These are phyloP conservation scores for Babyrousa celebensis DNA, from an alignment of 2,797 vertebrate species.

Conservation along the genomic window DNA sequence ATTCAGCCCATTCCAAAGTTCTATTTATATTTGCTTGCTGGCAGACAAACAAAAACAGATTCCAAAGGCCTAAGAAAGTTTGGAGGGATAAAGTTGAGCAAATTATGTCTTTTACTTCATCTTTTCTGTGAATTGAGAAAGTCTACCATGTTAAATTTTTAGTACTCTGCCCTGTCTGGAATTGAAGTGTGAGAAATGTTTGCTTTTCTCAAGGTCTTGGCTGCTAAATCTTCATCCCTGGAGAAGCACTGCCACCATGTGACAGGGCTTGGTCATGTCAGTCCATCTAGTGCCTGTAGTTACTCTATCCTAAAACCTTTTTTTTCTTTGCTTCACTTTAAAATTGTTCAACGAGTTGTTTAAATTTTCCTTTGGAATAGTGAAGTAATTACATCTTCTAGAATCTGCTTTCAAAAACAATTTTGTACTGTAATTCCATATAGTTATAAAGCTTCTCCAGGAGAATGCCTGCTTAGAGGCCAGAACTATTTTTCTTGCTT, in stretches of 20 bases:
- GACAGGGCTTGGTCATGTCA: conserved; percentile 21
- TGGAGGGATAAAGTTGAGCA: conserved; percentile 2
- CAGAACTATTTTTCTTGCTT: conserved; percentile 30
- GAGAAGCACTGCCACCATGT: conserved; percentile 79
- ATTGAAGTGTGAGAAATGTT: background rate
- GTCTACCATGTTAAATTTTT: background rate
- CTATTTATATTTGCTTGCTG: conserved; percentile 25
- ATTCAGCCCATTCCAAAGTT: conserved; percentile 12
- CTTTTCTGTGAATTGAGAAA: conserved; percentile 42
- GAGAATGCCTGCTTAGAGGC: background rate
- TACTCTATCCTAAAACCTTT: background rate
- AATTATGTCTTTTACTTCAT: conserved; percentile 16
- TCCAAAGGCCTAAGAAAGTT: conserved; percentile 58
- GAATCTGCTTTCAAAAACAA: conserved; percentile 60
- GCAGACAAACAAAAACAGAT: conserved; percentile 29
- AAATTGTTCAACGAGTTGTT: conserved; percentile 38
- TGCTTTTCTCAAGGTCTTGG: background rate
- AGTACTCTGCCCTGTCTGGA: background rate
- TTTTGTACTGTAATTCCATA: background rate
- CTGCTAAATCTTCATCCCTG: background rate
- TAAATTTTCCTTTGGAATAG: conserved; percentile 39
- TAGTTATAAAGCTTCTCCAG: conserved; percentile 60
- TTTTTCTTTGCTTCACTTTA: background rate
- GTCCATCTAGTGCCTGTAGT: background rate
- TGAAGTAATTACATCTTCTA: conserved; percentile 36